Evolutionary conservation across 2,888 invertebrate species (phyloP).

Genomic region (Heteropelma amictum): DNA sequence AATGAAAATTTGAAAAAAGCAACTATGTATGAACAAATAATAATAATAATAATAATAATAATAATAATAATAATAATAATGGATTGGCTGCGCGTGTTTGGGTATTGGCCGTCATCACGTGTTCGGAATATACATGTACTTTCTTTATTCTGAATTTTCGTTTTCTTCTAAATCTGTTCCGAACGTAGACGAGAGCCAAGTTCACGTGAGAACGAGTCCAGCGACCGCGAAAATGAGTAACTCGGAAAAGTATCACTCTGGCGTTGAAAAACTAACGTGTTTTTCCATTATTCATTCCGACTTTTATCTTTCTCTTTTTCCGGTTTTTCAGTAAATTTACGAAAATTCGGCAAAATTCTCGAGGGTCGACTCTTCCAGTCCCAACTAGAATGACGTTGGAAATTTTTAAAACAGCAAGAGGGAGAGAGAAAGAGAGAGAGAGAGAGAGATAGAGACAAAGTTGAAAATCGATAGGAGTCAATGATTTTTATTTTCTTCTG

Average conservation of each 20-base stretch:
- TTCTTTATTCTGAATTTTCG: too few relatives aligned
- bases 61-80: constrained; percentile 10
- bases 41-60: too few relatives aligned
- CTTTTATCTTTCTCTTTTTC: too few relatives aligned
- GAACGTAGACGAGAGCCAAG: constrained; percentile 50
- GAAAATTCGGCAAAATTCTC: too few relatives aligned
- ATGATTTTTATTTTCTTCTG: not conserved
- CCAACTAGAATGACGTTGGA: too few relatives aligned
- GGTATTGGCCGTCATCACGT: constrained; percentile 48
- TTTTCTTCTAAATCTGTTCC: constrained; percentile 11
- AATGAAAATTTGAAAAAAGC: constrained; percentile 2
- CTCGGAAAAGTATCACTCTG: too few relatives aligned
- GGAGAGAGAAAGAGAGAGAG: constrained; percentile 11
- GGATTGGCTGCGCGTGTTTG: constrained; percentile 40
- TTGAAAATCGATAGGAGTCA: not conserved
- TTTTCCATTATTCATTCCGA: too few relatives aligned
- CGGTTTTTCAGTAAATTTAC: too few relatives aligned
- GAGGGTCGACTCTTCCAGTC: too few relatives aligned
- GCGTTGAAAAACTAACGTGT: too few relatives aligned
- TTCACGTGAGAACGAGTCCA: constrained; percentile 31
- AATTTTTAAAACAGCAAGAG: too few relatives aligned
- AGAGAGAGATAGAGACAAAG: not conserved
- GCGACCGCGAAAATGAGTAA: constrained; percentile 29
- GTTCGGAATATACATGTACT: constrained; percentile 23
- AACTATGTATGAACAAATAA: not conserved